These are phyloP conservation scores for Chaetoderma sp. DNA, from an alignment of 2,888 invertebrate species.

Conservation along the genomic window DNA sequence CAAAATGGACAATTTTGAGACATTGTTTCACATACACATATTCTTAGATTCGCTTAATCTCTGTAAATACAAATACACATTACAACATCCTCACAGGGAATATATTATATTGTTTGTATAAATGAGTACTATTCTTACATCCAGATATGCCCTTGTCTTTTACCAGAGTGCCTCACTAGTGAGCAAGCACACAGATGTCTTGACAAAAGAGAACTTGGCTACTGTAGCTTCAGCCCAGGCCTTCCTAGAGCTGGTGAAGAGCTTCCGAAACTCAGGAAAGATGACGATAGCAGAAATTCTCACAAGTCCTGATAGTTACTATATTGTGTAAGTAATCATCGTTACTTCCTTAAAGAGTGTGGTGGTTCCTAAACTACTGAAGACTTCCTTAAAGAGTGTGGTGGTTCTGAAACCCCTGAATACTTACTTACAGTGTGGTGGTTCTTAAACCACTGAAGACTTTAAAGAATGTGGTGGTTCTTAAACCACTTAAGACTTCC, in stretches of 20 bases:
- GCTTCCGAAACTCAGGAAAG: constrained; percentile 75
- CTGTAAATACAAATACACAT: too few species aligned
- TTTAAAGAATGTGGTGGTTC: too few species aligned
- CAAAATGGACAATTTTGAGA: too few species aligned
- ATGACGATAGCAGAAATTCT: constrained; percentile 75
- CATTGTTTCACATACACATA: too few species aligned
- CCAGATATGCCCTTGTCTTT: constrained; percentile 3
- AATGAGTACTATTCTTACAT: not conserved
- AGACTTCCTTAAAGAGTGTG: too few species aligned
- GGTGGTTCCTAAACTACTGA: too few species aligned
- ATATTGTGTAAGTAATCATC: constrained; percentile 69
- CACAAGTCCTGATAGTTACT: constrained; percentile 74
- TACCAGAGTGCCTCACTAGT: constrained; percentile 49
- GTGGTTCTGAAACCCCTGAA: too few species aligned
- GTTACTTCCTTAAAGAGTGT: too few species aligned
- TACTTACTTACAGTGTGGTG: too few species aligned
- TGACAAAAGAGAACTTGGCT: constrained; percentile 75
- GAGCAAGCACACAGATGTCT: constrained; percentile 69
- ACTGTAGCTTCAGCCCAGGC: constrained; percentile 76
- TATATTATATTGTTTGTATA: not conserved
- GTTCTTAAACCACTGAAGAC: too few species aligned
- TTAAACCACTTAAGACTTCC: too few species aligned
- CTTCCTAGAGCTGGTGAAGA: constrained; percentile 76
- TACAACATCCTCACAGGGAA: not conserved
- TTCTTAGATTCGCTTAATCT: too few species aligned